Conservation (phyloP, 2,888 invertebrate genomes). For the Aphidoletes aphidimyza region DNA sequence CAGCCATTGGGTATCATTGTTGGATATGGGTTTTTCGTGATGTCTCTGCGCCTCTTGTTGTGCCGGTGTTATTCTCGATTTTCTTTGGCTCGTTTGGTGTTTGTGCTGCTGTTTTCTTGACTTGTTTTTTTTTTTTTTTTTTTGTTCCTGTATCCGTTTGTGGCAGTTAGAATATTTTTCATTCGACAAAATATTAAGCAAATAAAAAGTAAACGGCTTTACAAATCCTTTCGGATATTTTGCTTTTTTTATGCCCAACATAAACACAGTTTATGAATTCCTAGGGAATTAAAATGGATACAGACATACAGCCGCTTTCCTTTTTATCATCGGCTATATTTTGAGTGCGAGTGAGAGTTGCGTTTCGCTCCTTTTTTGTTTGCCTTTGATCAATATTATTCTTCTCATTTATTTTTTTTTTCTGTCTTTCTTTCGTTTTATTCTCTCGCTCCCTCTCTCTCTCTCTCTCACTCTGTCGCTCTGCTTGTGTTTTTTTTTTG, state of each 20-base stretch:
- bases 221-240: slow-evolving; percentile 17
- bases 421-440: background rate
- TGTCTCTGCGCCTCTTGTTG: no score
- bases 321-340: background rate
- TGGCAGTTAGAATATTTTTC: background rate
- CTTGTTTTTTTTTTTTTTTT: no score
- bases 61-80: no score
- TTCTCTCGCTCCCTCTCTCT: no score
- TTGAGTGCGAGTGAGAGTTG: background rate
- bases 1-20: no score
- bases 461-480: no score
- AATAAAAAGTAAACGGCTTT: background rate
- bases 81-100: no score
- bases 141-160: no score
- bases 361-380: background rate
- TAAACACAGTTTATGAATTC: slow-evolving; percentile 12
- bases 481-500: no score
- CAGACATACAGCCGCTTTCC: background rate
- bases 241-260: slow-evolving; percentile 19
- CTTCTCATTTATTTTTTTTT: background rate
- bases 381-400: slow-evolving; percentile 6
- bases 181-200: background rate
- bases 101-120: no score
- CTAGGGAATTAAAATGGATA: slow-evolving; percentile 22
- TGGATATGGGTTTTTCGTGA: no score